Conservation (phyloP, 2,888 invertebrate genomes). For the Cryptus armator region DNA sequence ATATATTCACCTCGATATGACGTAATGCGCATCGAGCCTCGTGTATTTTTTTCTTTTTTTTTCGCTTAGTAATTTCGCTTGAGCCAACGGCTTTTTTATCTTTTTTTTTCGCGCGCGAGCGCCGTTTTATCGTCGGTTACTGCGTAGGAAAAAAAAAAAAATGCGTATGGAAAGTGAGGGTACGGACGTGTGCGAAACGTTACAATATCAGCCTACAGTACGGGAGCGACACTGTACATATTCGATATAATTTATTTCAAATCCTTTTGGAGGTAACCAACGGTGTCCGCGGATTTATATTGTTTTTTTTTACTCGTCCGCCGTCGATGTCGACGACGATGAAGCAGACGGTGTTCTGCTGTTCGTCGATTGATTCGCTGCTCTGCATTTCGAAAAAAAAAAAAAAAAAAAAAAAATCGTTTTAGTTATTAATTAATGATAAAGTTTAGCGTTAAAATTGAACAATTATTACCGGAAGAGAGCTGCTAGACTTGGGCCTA, state of each 20-base stretch:
- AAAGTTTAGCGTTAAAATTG: conserved; percentile 27
- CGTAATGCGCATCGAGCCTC: conserved; percentile 14
- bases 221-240: conserved; percentile 73
- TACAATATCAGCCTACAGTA: conserved; percentile 75
- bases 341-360: conserved; percentile 78
- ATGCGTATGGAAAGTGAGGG: conserved; percentile 64
- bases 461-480: conserved; percentile 79
- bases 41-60: conserved; percentile 17
- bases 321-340: conserved; percentile 73
- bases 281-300: not conserved
- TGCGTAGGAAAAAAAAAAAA: conserved; percentile 62
- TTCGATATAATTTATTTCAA: conserved; percentile 72
- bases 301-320: conserved; percentile 74
- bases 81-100: conserved; percentile 1
- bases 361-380: conserved; percentile 79
- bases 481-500: conserved; percentile 82
- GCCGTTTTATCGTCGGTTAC: conserved; percentile 56
- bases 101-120: not conserved
- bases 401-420: not conserved
- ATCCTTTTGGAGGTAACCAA: conserved; percentile 76
- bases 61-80: conserved; percentile 32
- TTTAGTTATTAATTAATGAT: conserved; percentile 31
- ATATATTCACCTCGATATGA: not conserved
- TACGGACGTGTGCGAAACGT: conserved; percentile 70
- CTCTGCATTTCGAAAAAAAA: conserved; percentile 73